A percentile compares a stretch with the other conserved stretches of the same genome.
phyloP scores from a whole-genome alignment of 2,113 vertebrate species.

The Pseudorhombus dupliciocellatus region DNA sequence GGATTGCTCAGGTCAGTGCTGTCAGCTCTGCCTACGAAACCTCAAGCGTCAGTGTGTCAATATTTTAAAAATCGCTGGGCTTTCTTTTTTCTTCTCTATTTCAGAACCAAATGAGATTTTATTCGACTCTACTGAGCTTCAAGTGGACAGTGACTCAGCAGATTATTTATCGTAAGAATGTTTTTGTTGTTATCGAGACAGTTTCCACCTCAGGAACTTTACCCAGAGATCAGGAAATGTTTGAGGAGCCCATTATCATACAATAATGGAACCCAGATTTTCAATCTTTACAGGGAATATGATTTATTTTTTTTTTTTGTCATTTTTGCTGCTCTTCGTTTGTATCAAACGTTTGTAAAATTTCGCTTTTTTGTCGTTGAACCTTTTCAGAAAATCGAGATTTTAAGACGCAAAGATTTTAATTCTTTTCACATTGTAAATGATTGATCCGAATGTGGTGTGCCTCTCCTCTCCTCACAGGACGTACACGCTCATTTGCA shows the following conservation, averaged over 20 bases:
- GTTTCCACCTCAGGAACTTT: not conserved
- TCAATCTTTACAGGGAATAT: too few relatives aligned
- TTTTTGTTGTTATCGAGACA: not conserved
- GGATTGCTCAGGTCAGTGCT: conserved; percentile 74
- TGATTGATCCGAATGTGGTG: not conserved
- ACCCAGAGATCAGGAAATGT: not conserved
- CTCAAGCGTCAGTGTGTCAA: not conserved
- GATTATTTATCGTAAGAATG: conserved; percentile 89
- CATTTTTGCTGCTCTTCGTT: too few relatives aligned
- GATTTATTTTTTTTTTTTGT: not conserved
- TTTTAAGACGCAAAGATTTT: not conserved
- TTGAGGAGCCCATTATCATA: not conserved
- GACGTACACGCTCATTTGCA: conserved; percentile 85
- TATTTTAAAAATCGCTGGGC: not conserved
- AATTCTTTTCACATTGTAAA: not conserved
- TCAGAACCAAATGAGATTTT: conserved; percentile 76
- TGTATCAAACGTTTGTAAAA: too few relatives aligned
- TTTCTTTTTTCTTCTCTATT: not conserved
- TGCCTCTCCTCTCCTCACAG: conserved; percentile 63
- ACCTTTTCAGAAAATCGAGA: not conserved
- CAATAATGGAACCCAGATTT: too few relatives aligned
- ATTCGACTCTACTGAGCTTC: conserved; percentile 77
- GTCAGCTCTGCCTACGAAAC: not conserved
- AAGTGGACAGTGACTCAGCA: conserved; percentile 77
- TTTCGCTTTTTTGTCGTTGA: too few relatives aligned